Percentiles rank a stretch among this genome's conserved stretches.
Conservation (phyloP, 1,140 invertebrate species). For the Pseudomyrmex cubaensis region DNA sequence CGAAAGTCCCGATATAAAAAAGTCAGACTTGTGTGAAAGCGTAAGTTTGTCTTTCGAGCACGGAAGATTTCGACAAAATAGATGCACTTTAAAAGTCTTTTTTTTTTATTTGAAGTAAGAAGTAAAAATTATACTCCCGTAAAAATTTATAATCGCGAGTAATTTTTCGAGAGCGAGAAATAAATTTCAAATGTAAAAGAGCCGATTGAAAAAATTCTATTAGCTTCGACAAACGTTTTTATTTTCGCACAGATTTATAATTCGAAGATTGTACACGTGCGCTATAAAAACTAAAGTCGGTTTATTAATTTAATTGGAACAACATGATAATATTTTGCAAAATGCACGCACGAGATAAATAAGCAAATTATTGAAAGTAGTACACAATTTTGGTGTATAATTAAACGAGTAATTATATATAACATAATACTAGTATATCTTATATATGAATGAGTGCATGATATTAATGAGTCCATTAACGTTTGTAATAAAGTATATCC, state of each 20-base stretch:
- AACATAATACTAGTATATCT: slow-evolving; percentile 23
- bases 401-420: slow-evolving; percentile 13
- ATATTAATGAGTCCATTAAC: slow-evolving; percentile 32
- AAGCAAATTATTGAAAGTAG: slow-evolving; percentile 25
- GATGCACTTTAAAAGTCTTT: not conserved
- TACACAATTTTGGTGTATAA: slow-evolving; percentile 14
- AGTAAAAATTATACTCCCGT: no score
- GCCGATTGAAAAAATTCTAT: no score
- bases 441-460: not conserved
- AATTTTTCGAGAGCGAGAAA: not conserved
- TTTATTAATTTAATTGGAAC: slow-evolving; percentile 21
- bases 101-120: not conserved
- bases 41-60: not conserved
- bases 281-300: not conserved
- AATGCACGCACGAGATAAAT: slow-evolving; percentile 3
- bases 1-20: slow-evolving; percentile 31
- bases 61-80: not conserved
- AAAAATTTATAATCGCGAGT: no score
- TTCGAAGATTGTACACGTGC: no score
- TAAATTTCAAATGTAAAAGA: not conserved
- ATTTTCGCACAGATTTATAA: no score
- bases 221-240: no score
- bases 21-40: not conserved
- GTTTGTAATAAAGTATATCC: slow-evolving; percentile 31
- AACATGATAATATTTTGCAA: slow-evolving; percentile 11